Conservation (phyloP, 2,797 vertebrate species). For the Eospalax fontanierii region DNA sequence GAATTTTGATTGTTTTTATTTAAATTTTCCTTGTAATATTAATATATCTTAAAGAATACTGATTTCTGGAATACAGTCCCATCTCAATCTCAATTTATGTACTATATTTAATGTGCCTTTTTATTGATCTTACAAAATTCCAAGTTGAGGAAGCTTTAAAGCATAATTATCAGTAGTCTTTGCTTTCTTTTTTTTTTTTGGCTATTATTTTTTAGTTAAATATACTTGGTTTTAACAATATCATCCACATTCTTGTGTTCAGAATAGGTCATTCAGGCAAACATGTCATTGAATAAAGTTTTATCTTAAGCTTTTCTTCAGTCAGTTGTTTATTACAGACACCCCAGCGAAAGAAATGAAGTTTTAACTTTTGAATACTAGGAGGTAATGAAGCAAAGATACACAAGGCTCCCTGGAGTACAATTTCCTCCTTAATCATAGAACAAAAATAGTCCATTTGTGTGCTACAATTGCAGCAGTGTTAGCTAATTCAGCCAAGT, state of each 20-base stretch:
- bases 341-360: background rate
- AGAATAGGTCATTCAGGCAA: background rate
- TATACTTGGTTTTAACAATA: background rate
- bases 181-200: background rate
- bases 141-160: background rate
- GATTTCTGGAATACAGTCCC: background rate
- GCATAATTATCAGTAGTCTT: background rate
- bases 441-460: constrained; percentile 47
- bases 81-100: background rate
- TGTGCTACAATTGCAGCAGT: constrained; percentile 20
- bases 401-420: constrained; percentile 34
- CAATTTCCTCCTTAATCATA: constrained; percentile 14
- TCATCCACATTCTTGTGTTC: background rate
- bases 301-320: background rate
- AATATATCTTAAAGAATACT: too few species aligned
- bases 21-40: background rate
- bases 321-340: constrained; percentile 4
- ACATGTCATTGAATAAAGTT: background rate
- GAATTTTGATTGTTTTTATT: background rate
- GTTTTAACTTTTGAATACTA: constrained; percentile 31
- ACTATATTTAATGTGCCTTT: background rate
- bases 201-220: background rate
- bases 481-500: constrained; percentile 65
- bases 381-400: background rate
- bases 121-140: background rate